A percentile compares a stretch with the other conserved stretches of the same genome.
Conservation (phyloP, 2,888 invertebrate genomes). For the Drosophila nr. perissopoda region DNA sequence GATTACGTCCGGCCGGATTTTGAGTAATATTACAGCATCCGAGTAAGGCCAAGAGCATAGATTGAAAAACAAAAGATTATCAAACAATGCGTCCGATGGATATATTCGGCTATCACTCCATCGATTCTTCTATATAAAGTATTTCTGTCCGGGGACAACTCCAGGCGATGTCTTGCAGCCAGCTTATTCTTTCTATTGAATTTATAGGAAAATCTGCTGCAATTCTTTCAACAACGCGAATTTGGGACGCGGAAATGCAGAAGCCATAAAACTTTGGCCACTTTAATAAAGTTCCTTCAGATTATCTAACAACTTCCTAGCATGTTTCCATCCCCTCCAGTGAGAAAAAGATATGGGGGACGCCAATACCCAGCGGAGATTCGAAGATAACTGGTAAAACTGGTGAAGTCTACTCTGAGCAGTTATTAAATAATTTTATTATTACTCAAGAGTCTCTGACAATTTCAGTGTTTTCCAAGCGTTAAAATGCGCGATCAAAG, state of each 20-base stretch:
- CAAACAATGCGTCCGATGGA: neutral
- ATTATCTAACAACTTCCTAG: neutral
- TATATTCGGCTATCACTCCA: neutral
- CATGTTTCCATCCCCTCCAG: neutral
- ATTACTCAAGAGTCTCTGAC: neutral
- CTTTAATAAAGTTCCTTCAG: neutral
- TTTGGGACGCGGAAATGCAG: neutral
- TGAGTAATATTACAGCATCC: neutral
- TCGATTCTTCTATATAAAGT: neutral
- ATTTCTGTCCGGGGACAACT: neutral
- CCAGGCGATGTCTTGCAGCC: neutral
- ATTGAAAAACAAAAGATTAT: neutral
- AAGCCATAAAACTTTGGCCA: neutral
- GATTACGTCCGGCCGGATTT: neutral
- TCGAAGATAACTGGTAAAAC: neutral
- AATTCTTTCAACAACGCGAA: neutral
- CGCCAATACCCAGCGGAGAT: no score
- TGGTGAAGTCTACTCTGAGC: neutral
- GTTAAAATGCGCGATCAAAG: neutral
- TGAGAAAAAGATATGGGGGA: neutral
- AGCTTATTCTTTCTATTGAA: neutral
- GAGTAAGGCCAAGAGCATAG: neutral
- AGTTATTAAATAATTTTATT: neutral
- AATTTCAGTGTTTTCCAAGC: neutral
- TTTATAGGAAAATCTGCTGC: neutral